Evolutionary conservation across 2,113 vertebrate genomes (phyloP).

Genomic region (Formicarius rufipectus): DNA sequence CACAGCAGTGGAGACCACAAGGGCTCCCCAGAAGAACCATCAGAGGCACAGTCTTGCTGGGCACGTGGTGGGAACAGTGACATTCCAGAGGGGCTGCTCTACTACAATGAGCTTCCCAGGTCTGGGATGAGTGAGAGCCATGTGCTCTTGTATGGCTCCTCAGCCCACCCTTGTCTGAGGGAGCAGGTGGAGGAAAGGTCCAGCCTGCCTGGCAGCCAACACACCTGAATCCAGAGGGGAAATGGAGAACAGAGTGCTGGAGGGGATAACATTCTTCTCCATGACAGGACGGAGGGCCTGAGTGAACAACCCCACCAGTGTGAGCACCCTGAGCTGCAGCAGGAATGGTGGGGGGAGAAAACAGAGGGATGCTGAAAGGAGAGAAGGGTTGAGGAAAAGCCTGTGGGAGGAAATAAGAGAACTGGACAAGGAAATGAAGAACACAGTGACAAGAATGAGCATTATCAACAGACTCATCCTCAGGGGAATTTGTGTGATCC

Average conservation of each 20-base stretch:
- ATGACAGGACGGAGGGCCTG: rapidly evolving
- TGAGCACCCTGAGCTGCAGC: rapidly evolving
- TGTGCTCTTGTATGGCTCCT: rapidly evolving
- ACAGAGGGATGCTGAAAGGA: not conserved
- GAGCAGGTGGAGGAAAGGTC: not conserved
- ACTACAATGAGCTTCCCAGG: not conserved
- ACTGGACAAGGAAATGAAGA: not conserved
- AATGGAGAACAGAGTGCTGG: not conserved
- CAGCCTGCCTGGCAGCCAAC: not conserved
- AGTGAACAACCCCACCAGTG: rapidly evolving
- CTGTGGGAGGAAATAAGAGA: not conserved
- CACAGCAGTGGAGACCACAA: rapidly evolving
- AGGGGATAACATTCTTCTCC: not conserved
- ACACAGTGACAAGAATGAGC: not conserved
- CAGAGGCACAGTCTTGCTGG: not conserved
- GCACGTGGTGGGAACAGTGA: not conserved
- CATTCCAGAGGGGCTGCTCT: too few relatives aligned
- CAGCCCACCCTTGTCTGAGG: rapidly evolving
- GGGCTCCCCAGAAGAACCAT: not conserved
- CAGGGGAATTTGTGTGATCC: not conserved
- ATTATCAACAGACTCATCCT: not conserved
- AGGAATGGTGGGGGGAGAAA: not conserved
- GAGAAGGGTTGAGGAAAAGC: not conserved
- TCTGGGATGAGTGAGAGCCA: not conserved
- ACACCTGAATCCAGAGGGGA: not conserved